Evolutionary conservation across 1,140 invertebrate species (phyloP), one percentile per base, ranked within the genome.

Genomic region (Amyelois transitella): DNA sequence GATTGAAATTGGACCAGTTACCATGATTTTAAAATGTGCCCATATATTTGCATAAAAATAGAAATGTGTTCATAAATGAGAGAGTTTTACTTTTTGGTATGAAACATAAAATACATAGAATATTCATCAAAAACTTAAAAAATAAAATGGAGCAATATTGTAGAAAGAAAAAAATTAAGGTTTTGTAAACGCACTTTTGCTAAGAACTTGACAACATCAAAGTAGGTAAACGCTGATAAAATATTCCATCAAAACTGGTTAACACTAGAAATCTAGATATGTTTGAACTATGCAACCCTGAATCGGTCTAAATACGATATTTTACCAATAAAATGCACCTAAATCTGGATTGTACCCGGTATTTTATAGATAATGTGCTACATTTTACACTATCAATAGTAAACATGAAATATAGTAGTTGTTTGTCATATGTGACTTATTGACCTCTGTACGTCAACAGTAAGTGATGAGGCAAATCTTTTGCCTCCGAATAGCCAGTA

Each of bases 391-490:
- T 48, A 48, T 48, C 45, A 21, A 12, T 48, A 21, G 45, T 51
- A 38, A 21, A 43, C 17, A 43, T 44, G 21, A 56, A 56, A 44
- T 51, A 52, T 22, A 24, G 32, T 38, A 38, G 32, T 55, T 66
- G 63, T 66, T 55, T 55, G 43, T 48, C 53, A 28, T 22, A 20
- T 43, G 38, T 81, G 75, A 86, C 75, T 79, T 84, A 79, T 82
- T 80, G 75, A 84, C 71, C 76, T 75, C 47, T 87, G 73, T 84
- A 75, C 75, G 69, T 86, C 81, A 80, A 81, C 81, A 81, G 81
- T 87, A 87, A 66, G 81, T 64, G 72, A 87, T 87, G 84, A 87
- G 81, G 81, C 72, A 81, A 80, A 87, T 67, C 64, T 61, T 81
- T 55, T 79, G 75, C 64, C 69, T 77, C 55, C 72, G 72, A 53